A percentile compares a stretch with the other conserved stretches of the same genome.
Evolutionary conservation across 2,888 invertebrate genomes (phyloP).

Genomic region (Trissoscelio sp.): DNA sequence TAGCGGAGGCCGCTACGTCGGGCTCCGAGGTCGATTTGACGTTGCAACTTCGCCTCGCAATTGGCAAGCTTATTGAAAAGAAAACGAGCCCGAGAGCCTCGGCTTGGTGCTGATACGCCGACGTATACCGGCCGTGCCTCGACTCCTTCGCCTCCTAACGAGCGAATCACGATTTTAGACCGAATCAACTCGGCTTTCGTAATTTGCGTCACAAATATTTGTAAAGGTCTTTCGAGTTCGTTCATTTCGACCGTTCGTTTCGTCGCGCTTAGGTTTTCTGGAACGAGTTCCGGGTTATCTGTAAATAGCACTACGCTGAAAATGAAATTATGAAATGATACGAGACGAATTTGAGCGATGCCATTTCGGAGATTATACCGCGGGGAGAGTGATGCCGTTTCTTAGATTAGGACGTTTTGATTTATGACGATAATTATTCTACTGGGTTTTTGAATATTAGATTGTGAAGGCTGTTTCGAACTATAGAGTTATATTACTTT

Average conservation of each 20-base stretch:
- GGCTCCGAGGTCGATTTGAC: constrained; percentile 61
- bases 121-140: constrained; percentile 25
- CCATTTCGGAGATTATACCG: constrained; percentile 42
- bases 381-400: constrained; percentile 38
- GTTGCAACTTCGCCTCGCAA: constrained; percentile 65
- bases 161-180: constrained; percentile 65
- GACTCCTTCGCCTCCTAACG: constrained; percentile 45
- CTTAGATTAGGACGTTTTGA: constrained; percentile 53
- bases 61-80: constrained; percentile 69
- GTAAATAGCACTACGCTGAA: constrained; percentile 27
- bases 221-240: constrained; percentile 38
- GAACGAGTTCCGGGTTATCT: constrained; percentile 53
- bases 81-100: constrained; percentile 48
- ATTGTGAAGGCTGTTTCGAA: constrained; percentile 24
- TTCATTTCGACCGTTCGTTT: constrained; percentile 11
- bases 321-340: constrained; percentile 53
- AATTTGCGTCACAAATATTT: constrained; percentile 66
- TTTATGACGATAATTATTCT: constrained; percentile 57
- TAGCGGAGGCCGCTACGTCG: constrained; percentile 62
- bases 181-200: constrained; percentile 56
- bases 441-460: constrained; percentile 35
- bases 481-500: constrained; percentile 12
- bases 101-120: constrained; percentile 28
- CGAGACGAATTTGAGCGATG: constrained; percentile 60
- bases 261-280: constrained; percentile 14